These are phyloP conservation scores for Hedychridium roseum DNA, from an alignment of 2,888 invertebrate species.

Conservation along the genomic window DNA sequence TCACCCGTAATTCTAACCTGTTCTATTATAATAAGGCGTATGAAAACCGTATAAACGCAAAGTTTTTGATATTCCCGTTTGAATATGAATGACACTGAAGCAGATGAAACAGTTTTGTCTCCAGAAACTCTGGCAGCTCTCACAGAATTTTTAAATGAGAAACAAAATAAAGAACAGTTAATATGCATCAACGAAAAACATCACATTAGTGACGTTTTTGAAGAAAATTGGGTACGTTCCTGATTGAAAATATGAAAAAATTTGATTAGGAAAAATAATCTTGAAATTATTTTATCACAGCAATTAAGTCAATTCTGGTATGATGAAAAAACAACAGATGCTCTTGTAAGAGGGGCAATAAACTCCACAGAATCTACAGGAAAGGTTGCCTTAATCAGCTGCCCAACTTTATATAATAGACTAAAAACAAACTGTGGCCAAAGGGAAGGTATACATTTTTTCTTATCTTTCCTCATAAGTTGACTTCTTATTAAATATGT, in stretches of 20 bases:
- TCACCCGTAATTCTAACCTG: too few relatives aligned
- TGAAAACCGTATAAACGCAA: too few relatives aligned
- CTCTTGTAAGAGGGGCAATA: conserved; percentile 75
- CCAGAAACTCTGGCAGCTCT: conserved; percentile 77
- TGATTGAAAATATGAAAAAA: background rate
- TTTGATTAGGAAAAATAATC: background rate
- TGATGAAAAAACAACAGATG: conserved; percentile 78
- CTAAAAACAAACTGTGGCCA: conserved; percentile 67
- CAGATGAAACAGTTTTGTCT: conserved; percentile 72
- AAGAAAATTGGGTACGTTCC: conserved; percentile 81
- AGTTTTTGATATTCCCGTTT: too few relatives aligned
- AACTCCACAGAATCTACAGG: conserved; percentile 67
- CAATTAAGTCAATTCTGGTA: conserved; percentile 99
- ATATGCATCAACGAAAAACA: conserved; percentile 50
- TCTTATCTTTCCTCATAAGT: conserved; percentile 11
- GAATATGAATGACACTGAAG: conserved; percentile 54
- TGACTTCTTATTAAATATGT: conserved; percentile 11
- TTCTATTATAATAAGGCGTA: too few relatives aligned
- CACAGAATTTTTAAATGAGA: conserved; percentile 80
- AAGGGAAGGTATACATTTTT: conserved; percentile 64
- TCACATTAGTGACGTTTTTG: conserved; percentile 68
- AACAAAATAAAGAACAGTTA: conserved; percentile 70
- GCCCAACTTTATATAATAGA: conserved; percentile 83
- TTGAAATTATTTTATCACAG: conserved; percentile 66
- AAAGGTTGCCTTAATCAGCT: conserved; percentile 84